phyloP scores from a whole-genome alignment of 2,888 invertebrate species.

The Orthosia gothica region DNA sequence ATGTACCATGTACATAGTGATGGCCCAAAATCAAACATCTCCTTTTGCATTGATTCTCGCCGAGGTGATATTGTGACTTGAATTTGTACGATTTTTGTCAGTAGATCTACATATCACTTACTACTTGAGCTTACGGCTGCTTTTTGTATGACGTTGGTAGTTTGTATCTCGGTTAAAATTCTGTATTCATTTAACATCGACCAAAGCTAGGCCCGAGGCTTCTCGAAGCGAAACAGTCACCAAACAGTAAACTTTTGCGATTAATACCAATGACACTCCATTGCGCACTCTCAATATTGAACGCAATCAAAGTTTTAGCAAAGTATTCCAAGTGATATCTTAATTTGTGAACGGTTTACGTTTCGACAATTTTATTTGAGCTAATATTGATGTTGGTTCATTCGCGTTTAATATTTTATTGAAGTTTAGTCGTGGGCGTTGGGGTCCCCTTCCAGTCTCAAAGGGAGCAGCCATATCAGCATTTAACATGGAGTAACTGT shows the following conservation, averaged over 20 bases:
- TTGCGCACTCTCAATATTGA: constrained; percentile 35
- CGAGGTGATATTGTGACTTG: too few species aligned
- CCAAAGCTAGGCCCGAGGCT: not conserved
- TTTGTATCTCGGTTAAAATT: not conserved
- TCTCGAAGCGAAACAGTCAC: constrained; percentile 18
- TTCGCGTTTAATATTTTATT: constrained; percentile 16
- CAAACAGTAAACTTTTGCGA: constrained; percentile 48
- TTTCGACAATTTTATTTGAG: constrained; percentile 39
- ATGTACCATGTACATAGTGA: too few species aligned
- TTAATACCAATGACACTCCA: constrained; percentile 42
- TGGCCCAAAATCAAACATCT: too few species aligned
- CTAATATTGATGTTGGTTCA: constrained; percentile 16
- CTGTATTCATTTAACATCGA: not conserved
- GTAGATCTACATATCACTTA: not conserved
- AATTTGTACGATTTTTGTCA: too few species aligned
- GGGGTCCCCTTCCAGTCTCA: too few species aligned
- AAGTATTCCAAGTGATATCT: constrained; percentile 48
- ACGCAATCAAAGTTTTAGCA: constrained; percentile 57
- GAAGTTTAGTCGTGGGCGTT: not conserved
- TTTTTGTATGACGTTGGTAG: not conserved
- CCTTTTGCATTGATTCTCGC: too few species aligned
- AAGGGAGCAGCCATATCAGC: too few species aligned
- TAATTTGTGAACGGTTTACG: constrained; percentile 40
- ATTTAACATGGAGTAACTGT: too few species aligned
- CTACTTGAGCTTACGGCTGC: not conserved